Evolutionary conservation across 2,113 vertebrate species (phyloP).

Genomic region (Pao palembangensis): DNA sequence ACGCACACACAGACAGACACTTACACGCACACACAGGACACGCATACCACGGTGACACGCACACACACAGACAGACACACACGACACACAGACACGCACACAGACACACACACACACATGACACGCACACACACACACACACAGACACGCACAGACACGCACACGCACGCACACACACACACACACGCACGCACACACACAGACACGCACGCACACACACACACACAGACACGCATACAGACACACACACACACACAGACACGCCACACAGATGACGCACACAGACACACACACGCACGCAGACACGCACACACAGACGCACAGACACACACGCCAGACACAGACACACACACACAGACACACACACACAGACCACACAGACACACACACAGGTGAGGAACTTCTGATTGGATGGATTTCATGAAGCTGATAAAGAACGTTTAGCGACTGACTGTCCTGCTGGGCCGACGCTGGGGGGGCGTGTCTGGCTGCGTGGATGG

Average conservation of each 20-base stretch:
- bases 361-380: background rate
- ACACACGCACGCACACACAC: too few species aligned
- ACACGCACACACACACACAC: slow-evolving; percentile 3
- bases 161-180: background rate
- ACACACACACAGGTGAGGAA: background rate
- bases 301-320: background rate
- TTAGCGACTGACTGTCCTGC: slow-evolving; percentile 50
- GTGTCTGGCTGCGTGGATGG: slow-evolving; percentile 3
- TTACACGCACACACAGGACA: background rate
- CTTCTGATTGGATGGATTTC: background rate
- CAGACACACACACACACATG: background rate
- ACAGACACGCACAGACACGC: background rate
- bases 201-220: slow-evolving; percentile 1
- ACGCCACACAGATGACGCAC: too few species aligned
- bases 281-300: slow-evolving; percentile 1
- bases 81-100: too few species aligned
- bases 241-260: too few species aligned
- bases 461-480: slow-evolving; percentile 20
- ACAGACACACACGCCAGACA: background rate
- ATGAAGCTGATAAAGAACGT: background rate
- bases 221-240: background rate
- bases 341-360: slow-evolving; percentile 2
- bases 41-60: too few species aligned
- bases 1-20: background rate
- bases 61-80: slow-evolving; percentile 1